Evolutionary conservation across 2,797 vertebrate species (phyloP).

Genomic region (Ciconia nigra): DNA sequence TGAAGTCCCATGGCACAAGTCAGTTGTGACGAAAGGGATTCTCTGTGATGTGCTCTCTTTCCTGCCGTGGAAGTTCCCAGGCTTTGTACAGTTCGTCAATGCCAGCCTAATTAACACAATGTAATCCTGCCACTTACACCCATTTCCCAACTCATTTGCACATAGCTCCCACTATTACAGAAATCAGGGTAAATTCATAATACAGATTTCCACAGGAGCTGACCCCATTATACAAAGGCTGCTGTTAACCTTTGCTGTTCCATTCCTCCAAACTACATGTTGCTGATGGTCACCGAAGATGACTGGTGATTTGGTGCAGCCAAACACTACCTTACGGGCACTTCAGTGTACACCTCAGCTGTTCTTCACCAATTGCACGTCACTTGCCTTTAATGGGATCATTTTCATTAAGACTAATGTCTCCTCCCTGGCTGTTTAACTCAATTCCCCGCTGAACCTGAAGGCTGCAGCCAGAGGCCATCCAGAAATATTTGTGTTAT

Average conservation of each 20-base stretch:
- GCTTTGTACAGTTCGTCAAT: background rate
- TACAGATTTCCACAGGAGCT: background rate
- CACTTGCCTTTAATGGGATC: conserved; percentile 1
- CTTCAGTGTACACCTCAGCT: background rate
- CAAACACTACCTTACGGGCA: background rate
- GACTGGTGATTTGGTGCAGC: background rate
- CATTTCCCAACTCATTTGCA: conserved; percentile 43
- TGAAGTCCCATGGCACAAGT: conserved; percentile 40
- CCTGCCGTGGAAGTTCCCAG: conserved; percentile 52
- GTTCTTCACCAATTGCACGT: background rate
- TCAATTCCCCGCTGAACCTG: background rate
- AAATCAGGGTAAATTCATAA: background rate
- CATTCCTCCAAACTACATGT: background rate
- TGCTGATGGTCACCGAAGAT: background rate
- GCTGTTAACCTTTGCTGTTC: background rate
- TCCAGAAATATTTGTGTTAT: background rate
- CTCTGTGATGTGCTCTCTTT: conserved; percentile 15
- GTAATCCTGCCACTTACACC: conserved; percentile 10
- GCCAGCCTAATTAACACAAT: conserved; percentile 33
- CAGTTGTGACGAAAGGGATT: conserved; percentile 55
- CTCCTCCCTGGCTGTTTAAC: background rate
- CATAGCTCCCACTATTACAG: background rate
- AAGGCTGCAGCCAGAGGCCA: background rate
- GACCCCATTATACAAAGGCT: background rate
- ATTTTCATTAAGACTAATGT: conserved; percentile 7